Evolutionary conservation across 2,888 invertebrate genomes (phyloP).

Genomic region (Drosophila kuntzei): DNA sequence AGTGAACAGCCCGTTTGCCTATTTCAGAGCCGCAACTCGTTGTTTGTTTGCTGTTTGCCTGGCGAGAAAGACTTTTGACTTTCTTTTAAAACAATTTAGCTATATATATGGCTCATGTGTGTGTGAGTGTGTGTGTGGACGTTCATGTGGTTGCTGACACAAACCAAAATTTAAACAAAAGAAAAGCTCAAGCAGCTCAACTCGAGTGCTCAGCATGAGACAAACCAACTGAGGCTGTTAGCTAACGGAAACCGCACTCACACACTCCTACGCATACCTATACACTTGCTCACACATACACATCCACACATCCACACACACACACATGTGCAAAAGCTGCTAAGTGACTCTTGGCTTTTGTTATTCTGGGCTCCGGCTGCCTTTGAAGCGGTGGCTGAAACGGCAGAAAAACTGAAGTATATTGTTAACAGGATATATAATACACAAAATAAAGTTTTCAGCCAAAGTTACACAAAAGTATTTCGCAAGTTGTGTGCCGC

Average conservation of each 20-base stretch:
- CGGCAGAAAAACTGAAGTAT: slow-evolving; percentile 76
- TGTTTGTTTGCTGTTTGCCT: slow-evolving; percentile 69
- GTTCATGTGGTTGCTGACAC: slow-evolving; percentile 78
- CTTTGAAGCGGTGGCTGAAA: slow-evolving; percentile 68
- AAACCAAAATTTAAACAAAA: slow-evolving; percentile 82
- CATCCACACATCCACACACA: slow-evolving; percentile 56
- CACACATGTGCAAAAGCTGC: slow-evolving; percentile 52
- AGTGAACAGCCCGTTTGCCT: slow-evolving; percentile 39
- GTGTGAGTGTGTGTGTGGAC: slow-evolving; percentile 49
- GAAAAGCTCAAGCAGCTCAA: slow-evolving; percentile 67
- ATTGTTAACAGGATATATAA: slow-evolving; percentile 83
- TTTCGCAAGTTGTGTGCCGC: slow-evolving; percentile 73
- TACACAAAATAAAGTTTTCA: slow-evolving; percentile 82
- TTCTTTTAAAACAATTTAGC: slow-evolving; percentile 81
- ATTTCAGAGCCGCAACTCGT: slow-evolving; percentile 49
- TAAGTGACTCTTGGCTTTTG: slow-evolving; percentile 77
- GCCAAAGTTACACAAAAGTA: slow-evolving; percentile 82
- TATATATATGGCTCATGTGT: slow-evolving; percentile 50
- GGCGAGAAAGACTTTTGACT: slow-evolving; percentile 73
- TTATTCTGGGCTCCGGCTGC: slow-evolving; percentile 63
- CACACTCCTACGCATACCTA: slow-evolving; percentile 44
- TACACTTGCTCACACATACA: slow-evolving; percentile 20
- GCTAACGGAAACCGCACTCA: slow-evolving; percentile 81
- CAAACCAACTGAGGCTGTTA: slow-evolving; percentile 74
- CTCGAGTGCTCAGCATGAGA: slow-evolving; percentile 74